A percentile compares a stretch with the other conserved stretches of the same genome.
Evolutionary conservation across 1,140 invertebrate species (phyloP).

Genomic region (Chymomyza costata): DNA sequence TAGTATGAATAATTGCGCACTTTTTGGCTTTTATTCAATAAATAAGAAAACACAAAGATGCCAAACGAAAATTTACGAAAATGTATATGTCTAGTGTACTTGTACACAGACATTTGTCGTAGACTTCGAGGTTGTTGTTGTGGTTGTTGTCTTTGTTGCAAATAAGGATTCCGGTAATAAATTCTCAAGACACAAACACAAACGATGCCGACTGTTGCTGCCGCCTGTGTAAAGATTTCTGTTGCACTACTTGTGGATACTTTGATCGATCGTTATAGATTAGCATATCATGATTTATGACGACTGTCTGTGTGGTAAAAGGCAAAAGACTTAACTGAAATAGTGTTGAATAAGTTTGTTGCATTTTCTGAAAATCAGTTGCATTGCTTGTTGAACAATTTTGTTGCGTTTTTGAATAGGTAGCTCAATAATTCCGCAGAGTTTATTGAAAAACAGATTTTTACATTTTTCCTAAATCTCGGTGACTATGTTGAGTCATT

Average conservation of each 20-base stretch:
- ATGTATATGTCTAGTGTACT: conserved; percentile 19
- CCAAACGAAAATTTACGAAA: too few species aligned
- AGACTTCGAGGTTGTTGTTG: conserved; percentile 5
- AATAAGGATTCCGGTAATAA: conserved; percentile 56
- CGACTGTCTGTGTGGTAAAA: too few species aligned
- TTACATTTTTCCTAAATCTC: too few species aligned
- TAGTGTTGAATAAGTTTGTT: too few species aligned
- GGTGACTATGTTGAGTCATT: too few species aligned
- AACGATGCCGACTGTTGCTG: conserved; percentile 19
- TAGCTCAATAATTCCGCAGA: too few species aligned
- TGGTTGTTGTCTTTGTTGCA: conserved; percentile 4
- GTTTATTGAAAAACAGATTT: too few species aligned
- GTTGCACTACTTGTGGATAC: conserved; percentile 20
- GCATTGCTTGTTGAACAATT: too few species aligned
- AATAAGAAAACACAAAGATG: conserved; percentile 6
- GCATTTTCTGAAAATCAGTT: too few species aligned
- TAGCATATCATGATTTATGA: conserved; percentile 65
- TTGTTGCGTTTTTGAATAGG: too few species aligned
- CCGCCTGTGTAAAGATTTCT: too few species aligned
- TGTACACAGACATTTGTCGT: conserved; percentile 16
- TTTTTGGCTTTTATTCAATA: conserved; percentile 16
- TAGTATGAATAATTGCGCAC: conserved; percentile 62
- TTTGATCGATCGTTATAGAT: conserved; percentile 66
- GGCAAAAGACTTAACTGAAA: too few species aligned
- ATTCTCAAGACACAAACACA: conserved; percentile 54